Percentiles rank a stretch among this genome's conserved stretches.
Evolutionary conservation across 2,113 vertebrate genomes (phyloP).

Genomic region (Coryphaenoides rupestris): DNA sequence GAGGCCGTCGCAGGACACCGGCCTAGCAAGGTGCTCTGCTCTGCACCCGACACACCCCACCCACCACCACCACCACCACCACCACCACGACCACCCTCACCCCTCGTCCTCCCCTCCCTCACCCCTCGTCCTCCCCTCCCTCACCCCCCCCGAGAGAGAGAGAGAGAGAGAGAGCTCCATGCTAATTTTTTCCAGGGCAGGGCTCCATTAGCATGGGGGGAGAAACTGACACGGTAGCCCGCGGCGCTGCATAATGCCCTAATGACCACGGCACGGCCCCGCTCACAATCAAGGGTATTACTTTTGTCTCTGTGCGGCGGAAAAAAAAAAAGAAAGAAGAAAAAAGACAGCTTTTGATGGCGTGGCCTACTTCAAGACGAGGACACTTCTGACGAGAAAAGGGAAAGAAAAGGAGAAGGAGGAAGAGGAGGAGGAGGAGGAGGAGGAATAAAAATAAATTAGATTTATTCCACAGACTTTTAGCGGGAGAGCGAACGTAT

Average conservation of each 20-base stretch:
- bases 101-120: too few species aligned
- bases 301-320: conserved; percentile 56
- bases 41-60: too few species aligned
- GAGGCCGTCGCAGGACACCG: too few species aligned
- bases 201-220: conserved; percentile 92
- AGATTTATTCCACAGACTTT: conserved; percentile 61
- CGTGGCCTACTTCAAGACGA: conserved; percentile 81
- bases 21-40: too few species aligned
- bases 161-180: conserved; percentile 94
- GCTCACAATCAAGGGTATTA: conserved; percentile 82
- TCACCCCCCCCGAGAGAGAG: conserved; percentile 51
- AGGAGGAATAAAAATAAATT: conserved; percentile 17
- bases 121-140: too few species aligned
- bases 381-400: conserved; percentile 29
- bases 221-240: conserved; percentile 84
- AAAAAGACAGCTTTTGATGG: conserved; percentile 76
- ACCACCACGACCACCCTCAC: too few species aligned
- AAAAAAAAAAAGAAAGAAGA: too few species aligned
- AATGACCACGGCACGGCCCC: conserved; percentile 94
- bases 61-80: too few species aligned
- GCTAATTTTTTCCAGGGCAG: conserved; percentile 86
- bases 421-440: too few species aligned
- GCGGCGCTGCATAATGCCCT: conserved; percentile 81
- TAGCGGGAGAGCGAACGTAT: conserved; percentile 36
- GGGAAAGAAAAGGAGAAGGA: background rate